phyloP scores from a whole-genome alignment of 2,888 invertebrate genomes.

The Oeneis ivallda region DNA sequence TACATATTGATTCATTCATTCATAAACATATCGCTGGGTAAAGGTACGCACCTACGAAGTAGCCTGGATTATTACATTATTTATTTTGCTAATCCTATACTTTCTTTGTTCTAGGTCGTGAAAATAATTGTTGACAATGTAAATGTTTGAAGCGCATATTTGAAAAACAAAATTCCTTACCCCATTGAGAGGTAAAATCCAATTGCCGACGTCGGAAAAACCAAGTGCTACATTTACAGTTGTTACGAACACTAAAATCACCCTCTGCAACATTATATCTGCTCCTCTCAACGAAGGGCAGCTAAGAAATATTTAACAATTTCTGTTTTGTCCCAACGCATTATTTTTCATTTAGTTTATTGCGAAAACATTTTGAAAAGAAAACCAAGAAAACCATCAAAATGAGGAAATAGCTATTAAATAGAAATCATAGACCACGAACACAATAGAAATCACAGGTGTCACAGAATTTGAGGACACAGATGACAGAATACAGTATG shows the following conservation, averaged over 20 bases:
- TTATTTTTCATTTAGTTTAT: conserved; percentile 38
- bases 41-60: no score
- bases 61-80: neutral
- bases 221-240: conserved; percentile 60
- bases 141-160: neutral
- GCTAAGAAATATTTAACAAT: conserved; percentile 33
- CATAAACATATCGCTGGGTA: no score
- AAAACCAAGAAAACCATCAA: conserved; percentile 27
- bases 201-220: conserved; percentile 85
- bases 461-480: no score
- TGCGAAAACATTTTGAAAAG: conserved; percentile 35
- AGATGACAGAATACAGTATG: no score
- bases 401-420: neutral
- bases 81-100: neutral
- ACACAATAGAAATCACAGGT: no score
- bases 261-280: conserved; percentile 57
- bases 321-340: conserved; percentile 35
- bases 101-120: neutral
- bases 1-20: no score
- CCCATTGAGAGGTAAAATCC: conserved; percentile 83
- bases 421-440: no score
- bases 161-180: conserved; percentile 54
- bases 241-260: conserved; percentile 57
- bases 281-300: conserved; percentile 32
- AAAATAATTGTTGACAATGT: neutral